These are phyloP conservation scores for Psix sp. DNA, from an alignment of 1,140 invertebrate species.

Conservation along the genomic window DNA sequence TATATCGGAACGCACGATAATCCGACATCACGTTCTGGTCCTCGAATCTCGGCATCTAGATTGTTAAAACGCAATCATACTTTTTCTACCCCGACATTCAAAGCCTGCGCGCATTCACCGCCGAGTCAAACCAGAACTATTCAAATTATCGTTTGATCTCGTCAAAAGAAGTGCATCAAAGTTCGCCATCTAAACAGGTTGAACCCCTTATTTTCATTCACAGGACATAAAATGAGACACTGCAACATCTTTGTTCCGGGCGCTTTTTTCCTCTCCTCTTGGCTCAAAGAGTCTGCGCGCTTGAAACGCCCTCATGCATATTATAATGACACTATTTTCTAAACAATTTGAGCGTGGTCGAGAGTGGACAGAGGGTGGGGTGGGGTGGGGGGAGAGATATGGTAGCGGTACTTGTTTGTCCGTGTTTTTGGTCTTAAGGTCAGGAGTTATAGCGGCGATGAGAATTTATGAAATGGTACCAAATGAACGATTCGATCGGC, in stretches of 20 bases:
- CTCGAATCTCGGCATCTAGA: slow-evolving; percentile 36
- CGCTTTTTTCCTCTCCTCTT: slow-evolving; percentile 4
- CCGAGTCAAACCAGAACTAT: slow-evolving; percentile 31
- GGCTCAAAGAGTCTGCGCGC: too few relatives aligned
- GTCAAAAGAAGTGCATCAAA: slow-evolving; percentile 43
- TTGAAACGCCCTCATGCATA: too few relatives aligned
- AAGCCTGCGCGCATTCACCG: slow-evolving; percentile 21
- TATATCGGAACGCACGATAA: slow-evolving; percentile 15
- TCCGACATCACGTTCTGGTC: slow-evolving; percentile 24
- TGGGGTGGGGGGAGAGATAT: too few relatives aligned
- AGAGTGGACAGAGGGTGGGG: too few relatives aligned
- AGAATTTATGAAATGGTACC: too few relatives aligned
- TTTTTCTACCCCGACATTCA: slow-evolving; percentile 13
- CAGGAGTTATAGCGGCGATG: too few relatives aligned
- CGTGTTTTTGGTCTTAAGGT: too few relatives aligned
- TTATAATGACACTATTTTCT: too few relatives aligned
- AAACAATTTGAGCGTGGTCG: too few relatives aligned
- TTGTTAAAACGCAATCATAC: slow-evolving; percentile 37
- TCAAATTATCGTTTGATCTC: slow-evolving; percentile 44
- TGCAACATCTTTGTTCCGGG: neutral
- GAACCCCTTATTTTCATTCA: slow-evolving; percentile 39
- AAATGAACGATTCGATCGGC: too few relatives aligned
- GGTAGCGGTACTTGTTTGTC: too few relatives aligned
- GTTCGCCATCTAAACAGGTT: slow-evolving; percentile 49
- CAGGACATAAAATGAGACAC: slow-evolving; percentile 15